Percentiles rank a stretch among this genome's conserved stretches.
These are phyloP conservation scores for Pygoscelis adeliae DNA, from an alignment of 2,113 vertebrate species.

Conservation along the genomic window DNA sequence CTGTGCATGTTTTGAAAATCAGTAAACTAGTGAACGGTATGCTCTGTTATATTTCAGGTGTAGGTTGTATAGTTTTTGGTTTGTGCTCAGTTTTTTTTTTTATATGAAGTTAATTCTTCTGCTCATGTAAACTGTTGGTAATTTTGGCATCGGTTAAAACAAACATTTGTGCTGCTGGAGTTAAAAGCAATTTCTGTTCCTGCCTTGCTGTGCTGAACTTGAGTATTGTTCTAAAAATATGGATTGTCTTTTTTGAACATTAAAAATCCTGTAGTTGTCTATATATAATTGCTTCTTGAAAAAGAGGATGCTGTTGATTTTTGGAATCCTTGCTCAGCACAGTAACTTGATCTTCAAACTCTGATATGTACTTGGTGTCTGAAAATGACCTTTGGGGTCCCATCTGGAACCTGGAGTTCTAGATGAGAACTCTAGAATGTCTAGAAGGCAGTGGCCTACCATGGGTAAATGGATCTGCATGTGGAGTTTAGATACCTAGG, in stretches of 20 bases:
- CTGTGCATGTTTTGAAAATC: not conserved
- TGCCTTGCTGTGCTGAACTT: not conserved
- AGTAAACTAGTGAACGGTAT: not conserved
- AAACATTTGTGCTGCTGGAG: not conserved
- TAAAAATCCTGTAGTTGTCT: not conserved
- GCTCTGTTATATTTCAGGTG: not conserved
- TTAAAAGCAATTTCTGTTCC: not conserved
- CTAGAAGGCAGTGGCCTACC: not conserved
- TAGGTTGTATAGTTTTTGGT: not conserved
- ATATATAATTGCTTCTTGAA: not conserved
- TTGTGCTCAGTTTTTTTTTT: not conserved
- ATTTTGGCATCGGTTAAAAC: not conserved
- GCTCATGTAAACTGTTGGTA: not conserved
- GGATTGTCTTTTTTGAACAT: not conserved
- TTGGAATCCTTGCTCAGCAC: not conserved
- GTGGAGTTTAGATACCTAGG: not conserved
- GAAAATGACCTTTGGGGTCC: not conserved
- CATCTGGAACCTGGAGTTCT: not conserved
- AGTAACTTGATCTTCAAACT: not conserved
- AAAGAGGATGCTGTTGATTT: not conserved
- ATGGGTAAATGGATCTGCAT: rapidly evolving
- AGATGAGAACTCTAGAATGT: not conserved
- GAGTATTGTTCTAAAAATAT: not conserved
- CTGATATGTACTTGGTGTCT: not conserved
- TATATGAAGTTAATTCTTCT: not conserved